Conservation (phyloP, 2,888 invertebrate genomes). For the Plagodis dolabraria region DNA sequence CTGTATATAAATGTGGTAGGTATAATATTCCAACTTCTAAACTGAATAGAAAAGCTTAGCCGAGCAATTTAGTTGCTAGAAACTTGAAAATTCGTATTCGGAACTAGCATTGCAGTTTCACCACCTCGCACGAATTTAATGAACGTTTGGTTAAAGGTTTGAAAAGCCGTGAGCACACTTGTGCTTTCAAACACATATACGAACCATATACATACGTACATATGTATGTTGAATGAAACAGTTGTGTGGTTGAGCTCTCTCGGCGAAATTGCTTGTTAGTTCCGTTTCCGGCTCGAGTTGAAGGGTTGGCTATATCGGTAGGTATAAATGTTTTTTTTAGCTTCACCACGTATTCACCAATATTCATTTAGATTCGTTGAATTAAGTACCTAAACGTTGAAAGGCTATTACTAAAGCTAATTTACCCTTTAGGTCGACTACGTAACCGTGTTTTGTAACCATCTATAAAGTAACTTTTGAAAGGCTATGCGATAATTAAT, state of each 20-base stretch:
- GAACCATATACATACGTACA: background rate
- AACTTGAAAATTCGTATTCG: constrained; percentile 7
- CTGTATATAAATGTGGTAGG: too few relatives aligned
- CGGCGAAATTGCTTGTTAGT: constrained; percentile 64
- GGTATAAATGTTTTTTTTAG: constrained; percentile 28
- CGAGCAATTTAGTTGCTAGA: too few relatives aligned
- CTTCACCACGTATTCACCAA: background rate
- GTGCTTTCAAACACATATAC: background rate
- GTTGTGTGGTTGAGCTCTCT: constrained; percentile 47
- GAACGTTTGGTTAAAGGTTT: background rate
- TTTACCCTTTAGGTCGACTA: too few relatives aligned
- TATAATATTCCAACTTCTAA: too few relatives aligned
- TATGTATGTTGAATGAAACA: constrained; percentile 27
- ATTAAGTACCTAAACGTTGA: too few relatives aligned
- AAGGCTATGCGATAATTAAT: too few relatives aligned
- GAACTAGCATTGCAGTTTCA: constrained; percentile 6
- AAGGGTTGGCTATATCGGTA: constrained; percentile 28
- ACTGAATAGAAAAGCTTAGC: too few relatives aligned
- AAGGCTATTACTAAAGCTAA: too few relatives aligned
- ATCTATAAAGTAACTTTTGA: too few relatives aligned
- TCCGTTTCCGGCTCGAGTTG: constrained; percentile 53
- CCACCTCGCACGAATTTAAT: background rate
- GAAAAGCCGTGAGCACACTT: background rate
- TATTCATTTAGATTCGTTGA: background rate
- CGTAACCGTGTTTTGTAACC: too few relatives aligned